These are phyloP conservation scores for Drosophila glabriapex DNA, from an alignment of 2,888 invertebrate species.

Conservation along the genomic window DNA sequence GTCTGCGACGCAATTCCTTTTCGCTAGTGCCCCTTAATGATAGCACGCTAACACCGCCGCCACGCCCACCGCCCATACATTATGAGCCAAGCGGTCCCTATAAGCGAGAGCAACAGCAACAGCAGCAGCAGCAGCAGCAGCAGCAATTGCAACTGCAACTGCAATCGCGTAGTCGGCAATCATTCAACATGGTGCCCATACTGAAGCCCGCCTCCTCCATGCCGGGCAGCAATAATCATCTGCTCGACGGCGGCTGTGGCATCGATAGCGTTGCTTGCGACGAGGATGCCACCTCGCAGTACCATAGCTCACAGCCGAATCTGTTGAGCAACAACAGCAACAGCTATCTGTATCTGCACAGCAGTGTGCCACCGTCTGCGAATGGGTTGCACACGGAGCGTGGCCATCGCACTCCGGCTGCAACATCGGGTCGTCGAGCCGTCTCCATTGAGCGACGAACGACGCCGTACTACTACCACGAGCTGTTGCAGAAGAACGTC, in stretches of 20 bases:
- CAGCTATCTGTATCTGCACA: constrained; percentile 74
- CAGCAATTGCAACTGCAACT: constrained; percentile 44
- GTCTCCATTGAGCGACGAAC: constrained; percentile 81
- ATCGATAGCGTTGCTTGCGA: constrained; percentile 50
- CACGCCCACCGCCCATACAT: constrained; percentile 78
- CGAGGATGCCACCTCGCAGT: constrained; percentile 57
- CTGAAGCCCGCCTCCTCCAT: constrained; percentile 84
- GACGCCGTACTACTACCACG: constrained; percentile 85
- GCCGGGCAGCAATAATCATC: constrained; percentile 80
- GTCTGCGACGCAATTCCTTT: constrained; percentile 71
- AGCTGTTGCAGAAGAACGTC: constrained; percentile 82
- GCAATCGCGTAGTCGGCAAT: constrained; percentile 60
- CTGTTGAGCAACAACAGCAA: constrained; percentile 60
- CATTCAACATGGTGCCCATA: constrained; percentile 83
- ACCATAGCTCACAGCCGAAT: constrained; percentile 83
- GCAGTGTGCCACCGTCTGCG: constrained; percentile 50
- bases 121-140: constrained; percentile 39
- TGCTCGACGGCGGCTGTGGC: constrained; percentile 54
- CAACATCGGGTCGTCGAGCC: constrained; percentile 55
- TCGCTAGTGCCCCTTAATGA: constrained; percentile 60
- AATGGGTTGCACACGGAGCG: constrained; percentile 26
- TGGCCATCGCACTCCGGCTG: constrained; percentile 32
- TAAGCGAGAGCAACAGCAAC: constrained; percentile 33
- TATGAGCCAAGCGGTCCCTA: constrained; percentile 52
- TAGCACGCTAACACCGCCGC: constrained; percentile 79